Evolutionary conservation across 2,113 vertebrate genomes (phyloP), one percentile per base, ranked within the genome.

Genomic region (Rhombomys opimus): DNA sequence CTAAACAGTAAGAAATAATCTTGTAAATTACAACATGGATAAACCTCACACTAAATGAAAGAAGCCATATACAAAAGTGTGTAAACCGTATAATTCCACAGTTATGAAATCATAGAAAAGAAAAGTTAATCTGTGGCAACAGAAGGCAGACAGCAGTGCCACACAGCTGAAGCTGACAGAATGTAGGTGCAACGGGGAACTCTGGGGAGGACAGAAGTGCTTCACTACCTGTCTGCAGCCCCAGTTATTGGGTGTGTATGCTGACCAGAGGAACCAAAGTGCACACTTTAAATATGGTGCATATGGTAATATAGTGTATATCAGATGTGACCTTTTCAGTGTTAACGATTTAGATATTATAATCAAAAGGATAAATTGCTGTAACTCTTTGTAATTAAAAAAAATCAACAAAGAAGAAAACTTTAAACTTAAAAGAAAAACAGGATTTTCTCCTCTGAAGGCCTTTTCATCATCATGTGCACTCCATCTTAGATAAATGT

Each of bases 1-100:
- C 7, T 91, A 23, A 85, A 86, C 15, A 93, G 68, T 50, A 78
- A 94, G 91, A 86, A 95, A 30, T 32, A 95, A 96, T 85, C 86
- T 57, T 78, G 30, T 46, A 93, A 91, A 22, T 3, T 76, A 52
- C 38, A 80, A 80, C 23, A 54, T 72, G 30, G 61, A 65, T 95
- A 92, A 94, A 76, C 20, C 94, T 77, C 41, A 92, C 57, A 20
- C 38, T 81, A 11, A 76, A 86, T 84, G 54, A 91, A 93, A 88
- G 46, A 89, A 93, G n/a, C 27, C 70, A 94, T 82, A 78, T 65
- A 85, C 41, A 65, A 76, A 65, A 73, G 3, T 80, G 30, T 38
- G 85, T 57, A 85, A 22, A 65, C 22, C n/a, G 2, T 65, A 82
- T 67, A 82, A 72, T 46, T 93, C 70, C 86, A 27, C 61, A 75